phyloP scores from a whole-genome alignment of 2,888 invertebrate genomes.

The Epinotia ramella region DNA sequence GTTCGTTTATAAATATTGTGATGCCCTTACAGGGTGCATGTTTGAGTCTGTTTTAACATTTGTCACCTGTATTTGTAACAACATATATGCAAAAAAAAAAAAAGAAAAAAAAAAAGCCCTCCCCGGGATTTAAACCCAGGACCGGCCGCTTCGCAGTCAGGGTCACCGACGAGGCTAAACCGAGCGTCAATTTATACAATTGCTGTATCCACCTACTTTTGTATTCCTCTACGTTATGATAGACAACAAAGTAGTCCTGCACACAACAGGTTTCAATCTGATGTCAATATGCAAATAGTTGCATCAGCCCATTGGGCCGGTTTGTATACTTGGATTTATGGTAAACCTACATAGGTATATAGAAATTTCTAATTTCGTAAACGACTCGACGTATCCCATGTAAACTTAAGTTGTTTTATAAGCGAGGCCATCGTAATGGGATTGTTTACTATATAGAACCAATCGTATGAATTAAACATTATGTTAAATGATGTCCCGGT shows the following conservation, averaged over 20 bases:
- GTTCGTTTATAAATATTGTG: too few species aligned
- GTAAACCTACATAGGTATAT: not conserved
- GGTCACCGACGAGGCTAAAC: too few species aligned
- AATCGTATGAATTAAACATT: constrained; percentile 28
- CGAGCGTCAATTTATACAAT: not conserved
- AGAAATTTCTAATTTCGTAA: constrained; percentile 9
- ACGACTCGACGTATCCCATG: not conserved
- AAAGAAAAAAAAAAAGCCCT: too few species aligned
- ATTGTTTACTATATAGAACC: constrained; percentile 19
- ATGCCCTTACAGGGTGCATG: too few species aligned
- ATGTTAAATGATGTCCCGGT: constrained; percentile 19
- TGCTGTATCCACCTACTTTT: not conserved
- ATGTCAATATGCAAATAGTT: constrained; percentile 67
- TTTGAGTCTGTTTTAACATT: too few species aligned
- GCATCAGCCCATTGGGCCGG: constrained; percentile 71
- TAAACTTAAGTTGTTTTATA: constrained; percentile 22
- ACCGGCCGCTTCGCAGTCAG: too few species aligned
- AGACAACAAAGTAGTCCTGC: constrained; percentile 1
- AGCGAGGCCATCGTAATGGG: constrained; percentile 5
- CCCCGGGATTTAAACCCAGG: too few species aligned
- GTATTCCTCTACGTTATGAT: not conserved
- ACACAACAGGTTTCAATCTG: constrained; percentile 53
- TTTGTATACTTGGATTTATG: constrained; percentile 46
- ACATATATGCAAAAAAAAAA: too few species aligned
- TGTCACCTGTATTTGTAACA: too few species aligned